phyloP scores from a whole-genome alignment of 2,888 invertebrate genomes.

The Lithophane leautieri region DNA sequence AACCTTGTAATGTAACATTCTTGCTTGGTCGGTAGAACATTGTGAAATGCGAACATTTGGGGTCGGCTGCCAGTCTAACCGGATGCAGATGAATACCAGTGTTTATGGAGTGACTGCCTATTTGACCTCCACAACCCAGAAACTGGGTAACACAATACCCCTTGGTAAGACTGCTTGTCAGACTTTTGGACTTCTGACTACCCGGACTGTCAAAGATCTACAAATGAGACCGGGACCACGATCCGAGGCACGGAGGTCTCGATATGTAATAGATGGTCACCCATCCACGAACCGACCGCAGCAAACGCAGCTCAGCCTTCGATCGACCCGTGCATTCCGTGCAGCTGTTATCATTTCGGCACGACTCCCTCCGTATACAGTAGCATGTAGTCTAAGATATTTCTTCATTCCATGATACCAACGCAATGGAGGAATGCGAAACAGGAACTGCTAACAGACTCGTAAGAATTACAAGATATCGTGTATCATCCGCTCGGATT shows the following conservation, averaged over 20 bases:
- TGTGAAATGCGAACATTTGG: too few species aligned
- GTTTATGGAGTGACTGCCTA: too few species aligned
- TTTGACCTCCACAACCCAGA: too few species aligned
- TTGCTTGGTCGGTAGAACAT: slow-evolving; percentile 21
- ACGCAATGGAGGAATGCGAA: slow-evolving; percentile 16
- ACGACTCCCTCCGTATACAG: too few species aligned
- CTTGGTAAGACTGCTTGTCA: neutral
- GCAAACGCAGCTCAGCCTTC: neutral
- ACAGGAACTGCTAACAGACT: slow-evolving; percentile 52
- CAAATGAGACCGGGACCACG: neutral
- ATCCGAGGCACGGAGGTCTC: too few species aligned
- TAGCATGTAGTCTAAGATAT: neutral
- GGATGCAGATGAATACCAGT: too few species aligned
- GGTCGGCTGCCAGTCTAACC: too few species aligned
- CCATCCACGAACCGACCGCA: neutral
- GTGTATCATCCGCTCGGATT: slow-evolving; percentile 56
- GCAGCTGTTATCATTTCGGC: too few species aligned
- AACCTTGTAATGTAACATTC: slow-evolving; percentile 22
- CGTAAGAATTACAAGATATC: slow-evolving; percentile 43
- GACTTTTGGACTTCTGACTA: neutral
- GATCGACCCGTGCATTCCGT: too few species aligned
- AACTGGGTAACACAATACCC: neutral
- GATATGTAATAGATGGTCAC: too few species aligned
- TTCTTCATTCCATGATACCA: neutral
- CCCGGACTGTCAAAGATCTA: neutral